Conservation (phyloP, 2,888 invertebrate genomes). For the Dysmachus trigonus region DNA sequence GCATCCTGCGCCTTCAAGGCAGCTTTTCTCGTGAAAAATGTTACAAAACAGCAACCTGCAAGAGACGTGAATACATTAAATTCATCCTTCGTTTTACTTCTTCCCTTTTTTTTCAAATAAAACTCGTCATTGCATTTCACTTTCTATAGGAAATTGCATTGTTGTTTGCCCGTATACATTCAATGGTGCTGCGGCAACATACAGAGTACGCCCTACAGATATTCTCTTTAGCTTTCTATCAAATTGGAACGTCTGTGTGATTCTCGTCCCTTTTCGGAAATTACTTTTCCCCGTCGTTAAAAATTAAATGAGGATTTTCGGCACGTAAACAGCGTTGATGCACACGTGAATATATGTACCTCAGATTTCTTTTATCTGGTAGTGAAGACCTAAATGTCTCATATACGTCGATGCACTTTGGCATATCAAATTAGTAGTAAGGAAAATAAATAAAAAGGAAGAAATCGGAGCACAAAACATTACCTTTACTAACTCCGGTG, state of each 20-base stretch:
- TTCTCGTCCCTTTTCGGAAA: neutral
- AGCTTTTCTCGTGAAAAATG: conserved; percentile 97
- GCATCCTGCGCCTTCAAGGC: conserved; percentile 99
- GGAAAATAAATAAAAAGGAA: neutral
- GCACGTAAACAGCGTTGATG: neutral
- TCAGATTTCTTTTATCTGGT: neutral
- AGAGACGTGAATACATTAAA: conserved; percentile 56
- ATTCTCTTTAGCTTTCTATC: neutral
- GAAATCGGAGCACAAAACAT: conserved; percentile 51
- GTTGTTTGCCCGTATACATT: neutral
- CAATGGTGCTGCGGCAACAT: neutral
- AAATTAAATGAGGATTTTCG: neutral
- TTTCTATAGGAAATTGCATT: conserved; percentile 21
- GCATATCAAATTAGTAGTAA: neutral
- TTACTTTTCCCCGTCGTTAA: neutral
- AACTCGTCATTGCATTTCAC: conserved; percentile 24
- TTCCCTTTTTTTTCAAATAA: conserved; percentile 12
- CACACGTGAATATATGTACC: neutral
- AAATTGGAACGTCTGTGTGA: conserved; percentile 6
- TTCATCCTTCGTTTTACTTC: neutral
- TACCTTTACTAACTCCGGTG: conserved; percentile 97
- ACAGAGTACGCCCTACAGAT: neutral
- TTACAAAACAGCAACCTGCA: conserved; percentile 99
- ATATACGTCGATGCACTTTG: neutral
- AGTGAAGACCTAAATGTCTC: neutral